These are phyloP conservation scores for Chunga burmeisteri DNA, from an alignment of 2,113 vertebrate species.

Conservation along the genomic window DNA sequence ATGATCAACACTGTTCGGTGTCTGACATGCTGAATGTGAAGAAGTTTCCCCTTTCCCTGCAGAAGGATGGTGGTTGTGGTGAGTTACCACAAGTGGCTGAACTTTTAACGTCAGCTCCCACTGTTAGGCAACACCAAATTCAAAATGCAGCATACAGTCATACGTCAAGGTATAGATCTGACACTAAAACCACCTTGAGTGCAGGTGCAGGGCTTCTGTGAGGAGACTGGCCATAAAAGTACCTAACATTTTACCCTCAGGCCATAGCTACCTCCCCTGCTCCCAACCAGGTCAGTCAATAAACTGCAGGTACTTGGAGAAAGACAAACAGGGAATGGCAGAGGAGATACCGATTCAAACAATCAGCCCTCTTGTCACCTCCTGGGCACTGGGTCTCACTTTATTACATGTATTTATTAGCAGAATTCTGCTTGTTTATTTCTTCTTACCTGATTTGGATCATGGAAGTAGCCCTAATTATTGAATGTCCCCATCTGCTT, in stretches of 20 bases:
- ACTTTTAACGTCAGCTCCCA: neutral
- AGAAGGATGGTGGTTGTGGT: neutral
- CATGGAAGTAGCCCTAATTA: neutral
- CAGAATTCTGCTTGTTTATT: neutral
- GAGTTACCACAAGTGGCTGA: neutral
- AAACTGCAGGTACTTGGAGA: neutral
- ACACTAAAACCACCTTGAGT: neutral
- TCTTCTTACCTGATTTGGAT: neutral
- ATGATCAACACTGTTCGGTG: neutral
- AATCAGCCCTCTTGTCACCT: neutral
- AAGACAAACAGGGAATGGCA: neutral
- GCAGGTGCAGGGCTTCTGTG: neutral
- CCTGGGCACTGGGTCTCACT: neutral
- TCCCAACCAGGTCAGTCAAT: neutral
- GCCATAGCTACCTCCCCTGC: neutral
- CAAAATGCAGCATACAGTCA: neutral
- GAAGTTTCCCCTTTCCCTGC: neutral
- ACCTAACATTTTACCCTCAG: neutral
- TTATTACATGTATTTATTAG: neutral
- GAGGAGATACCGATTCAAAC: neutral
- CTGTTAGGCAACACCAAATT: neutral
- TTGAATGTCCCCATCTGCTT: neutral
- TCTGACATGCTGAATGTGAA: neutral
- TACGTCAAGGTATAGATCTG: neutral
- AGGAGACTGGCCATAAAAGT: neutral